A percentile compares a stretch with the other conserved stretches of the same genome.
These are phyloP conservation scores for Oeneis ivallda DNA, from an alignment of 2,888 invertebrate species.

Conservation along the genomic window DNA sequence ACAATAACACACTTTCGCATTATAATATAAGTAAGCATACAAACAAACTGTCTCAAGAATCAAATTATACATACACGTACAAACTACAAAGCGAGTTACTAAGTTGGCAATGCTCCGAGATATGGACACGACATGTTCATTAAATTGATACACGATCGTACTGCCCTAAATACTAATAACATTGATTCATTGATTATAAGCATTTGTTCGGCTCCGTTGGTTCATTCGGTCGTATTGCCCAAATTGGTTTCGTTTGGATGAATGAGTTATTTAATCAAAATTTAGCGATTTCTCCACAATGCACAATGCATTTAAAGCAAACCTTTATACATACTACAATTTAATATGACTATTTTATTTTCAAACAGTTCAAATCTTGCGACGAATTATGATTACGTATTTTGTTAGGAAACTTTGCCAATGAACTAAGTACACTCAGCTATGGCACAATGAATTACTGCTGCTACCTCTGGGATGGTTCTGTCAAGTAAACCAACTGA, in stretches of 20 bases:
- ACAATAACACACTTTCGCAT: no score
- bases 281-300: no score
- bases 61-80: conserved; percentile 24
- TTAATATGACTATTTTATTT: no score
- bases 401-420: no score
- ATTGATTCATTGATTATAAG: conserved; percentile 32
- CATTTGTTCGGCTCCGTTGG: conserved; percentile 19
- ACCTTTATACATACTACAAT: background rate
- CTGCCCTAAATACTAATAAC: conserved; percentile 51
- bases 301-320: background rate
- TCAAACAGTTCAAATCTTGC: no score
- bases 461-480: no score
- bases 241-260: conserved; percentile 4
- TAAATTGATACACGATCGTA: conserved; percentile 47
- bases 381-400: no score
- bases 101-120: conserved; percentile 41
- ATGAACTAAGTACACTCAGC: no score
- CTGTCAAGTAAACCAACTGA: no score
- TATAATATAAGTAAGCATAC: background rate
- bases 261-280: conserved; percentile 7
- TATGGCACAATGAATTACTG: no score
- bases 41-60: conserved; percentile 14
- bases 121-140: conserved; percentile 54
- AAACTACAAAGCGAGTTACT: conserved; percentile 34
- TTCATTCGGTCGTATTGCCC: conserved; percentile 5